Evolutionary conservation across 2,113 vertebrate species (phyloP).

Genomic region (Dendrocopos noguchii): DNA sequence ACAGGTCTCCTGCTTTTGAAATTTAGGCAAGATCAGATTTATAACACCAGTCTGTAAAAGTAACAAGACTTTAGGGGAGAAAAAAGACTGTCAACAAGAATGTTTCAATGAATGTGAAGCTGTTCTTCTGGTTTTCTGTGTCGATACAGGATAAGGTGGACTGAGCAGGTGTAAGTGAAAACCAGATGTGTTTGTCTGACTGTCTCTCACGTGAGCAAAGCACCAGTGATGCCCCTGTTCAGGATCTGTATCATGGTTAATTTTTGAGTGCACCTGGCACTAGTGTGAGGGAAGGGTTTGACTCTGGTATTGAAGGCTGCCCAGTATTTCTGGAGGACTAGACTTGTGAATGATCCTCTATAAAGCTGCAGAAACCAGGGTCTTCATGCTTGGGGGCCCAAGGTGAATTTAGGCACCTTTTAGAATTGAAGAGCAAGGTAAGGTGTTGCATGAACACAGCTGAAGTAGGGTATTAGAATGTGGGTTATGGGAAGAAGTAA

Average conservation of each 20-base stretch:
- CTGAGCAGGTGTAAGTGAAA: not conserved
- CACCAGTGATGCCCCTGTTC: not conserved
- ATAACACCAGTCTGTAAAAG: not conserved
- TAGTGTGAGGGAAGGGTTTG: not conserved
- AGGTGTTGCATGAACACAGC: not conserved
- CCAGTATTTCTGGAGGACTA: not conserved
- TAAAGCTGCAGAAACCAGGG: not conserved
- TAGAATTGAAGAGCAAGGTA: not conserved
- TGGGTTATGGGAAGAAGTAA: not conserved
- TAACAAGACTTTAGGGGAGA: not conserved
- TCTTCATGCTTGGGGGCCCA: not conserved
- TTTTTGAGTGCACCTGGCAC: not conserved
- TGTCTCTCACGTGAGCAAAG: not conserved
- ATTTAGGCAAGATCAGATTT: not conserved
- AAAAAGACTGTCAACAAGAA: not conserved
- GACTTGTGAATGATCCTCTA: not conserved
- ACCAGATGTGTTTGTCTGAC: not conserved
- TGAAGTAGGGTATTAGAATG: not conserved
- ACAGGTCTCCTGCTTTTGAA: not conserved
- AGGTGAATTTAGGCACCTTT: not conserved
- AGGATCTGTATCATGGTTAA: not conserved
- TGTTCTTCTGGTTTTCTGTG: not conserved
- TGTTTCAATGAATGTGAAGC: not conserved
- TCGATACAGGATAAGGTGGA: fast-evolving
- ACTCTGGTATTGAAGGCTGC: not conserved